Percentiles rank a stretch among this genome's conserved stretches.
Conservation (phyloP, 2,113 vertebrate species). For the Neodon shergylaensis region DNA sequence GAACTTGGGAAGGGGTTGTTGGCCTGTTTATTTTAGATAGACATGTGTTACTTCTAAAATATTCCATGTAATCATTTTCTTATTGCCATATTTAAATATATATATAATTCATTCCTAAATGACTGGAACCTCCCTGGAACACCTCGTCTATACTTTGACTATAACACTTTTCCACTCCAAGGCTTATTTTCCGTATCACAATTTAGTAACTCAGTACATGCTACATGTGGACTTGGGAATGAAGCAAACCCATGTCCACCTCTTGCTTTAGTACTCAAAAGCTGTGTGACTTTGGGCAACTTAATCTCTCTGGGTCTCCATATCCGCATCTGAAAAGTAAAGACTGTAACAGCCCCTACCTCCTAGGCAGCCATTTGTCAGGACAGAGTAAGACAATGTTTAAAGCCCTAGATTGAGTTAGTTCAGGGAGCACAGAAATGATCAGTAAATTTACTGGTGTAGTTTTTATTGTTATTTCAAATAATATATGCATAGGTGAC, state of each 20-base stretch:
- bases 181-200: neutral
- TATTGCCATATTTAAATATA: constrained; percentile 62
- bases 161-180: neutral
- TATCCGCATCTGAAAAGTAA: constrained; percentile 30
- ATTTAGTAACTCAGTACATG: neutral
- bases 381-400: neutral
- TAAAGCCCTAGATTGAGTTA: neutral
- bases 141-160: neutral
- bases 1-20: constrained; percentile 25
- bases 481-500: neutral
- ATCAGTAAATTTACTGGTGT: neutral
- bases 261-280: constrained; percentile 42
- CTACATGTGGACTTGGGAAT: neutral
- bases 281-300: constrained; percentile 71
- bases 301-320: constrained; percentile 48
- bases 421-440: constrained; percentile 12
- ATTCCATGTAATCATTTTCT: constrained; percentile 56
- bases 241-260: neutral
- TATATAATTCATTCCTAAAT: constrained; percentile 60
- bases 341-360: neutral
- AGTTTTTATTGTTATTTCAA: constrained; percentile 19
- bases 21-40: neutral
- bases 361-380: neutral
- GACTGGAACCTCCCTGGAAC: neutral
- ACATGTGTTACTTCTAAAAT: neutral